Conservation (phyloP, 2,797 vertebrate genomes). For the Platyrinchus mystaceus region DNA sequence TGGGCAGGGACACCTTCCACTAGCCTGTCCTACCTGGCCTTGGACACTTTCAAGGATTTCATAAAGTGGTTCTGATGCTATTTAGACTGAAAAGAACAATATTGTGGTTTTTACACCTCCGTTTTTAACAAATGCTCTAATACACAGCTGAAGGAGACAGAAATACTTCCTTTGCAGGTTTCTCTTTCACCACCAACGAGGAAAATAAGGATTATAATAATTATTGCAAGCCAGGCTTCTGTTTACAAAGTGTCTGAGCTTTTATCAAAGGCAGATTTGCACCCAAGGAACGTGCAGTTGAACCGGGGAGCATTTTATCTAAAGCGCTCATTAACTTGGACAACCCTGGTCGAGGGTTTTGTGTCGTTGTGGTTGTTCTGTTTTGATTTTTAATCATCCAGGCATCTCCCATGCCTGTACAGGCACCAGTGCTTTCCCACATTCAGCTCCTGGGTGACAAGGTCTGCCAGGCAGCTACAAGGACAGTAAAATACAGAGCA, state of each 20-base stretch:
- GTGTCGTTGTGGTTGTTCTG: not conserved
- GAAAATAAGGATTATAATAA: not conserved
- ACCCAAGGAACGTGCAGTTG: not conserved
- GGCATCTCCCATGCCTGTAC: not conserved
- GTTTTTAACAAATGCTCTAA: not conserved
- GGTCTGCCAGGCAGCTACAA: not conserved
- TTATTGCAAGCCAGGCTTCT: not conserved
- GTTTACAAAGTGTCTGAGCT: not conserved
- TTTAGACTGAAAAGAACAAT: not conserved
- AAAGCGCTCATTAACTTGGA: not conserved
- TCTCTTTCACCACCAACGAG: not conserved
- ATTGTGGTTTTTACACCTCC: not conserved
- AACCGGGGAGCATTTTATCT: not conserved
- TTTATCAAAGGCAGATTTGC: not conserved
- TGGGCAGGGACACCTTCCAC: not conserved
- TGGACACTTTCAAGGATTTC: not conserved
- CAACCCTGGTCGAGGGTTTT: not conserved
- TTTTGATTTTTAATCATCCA: constrained; percentile 24
- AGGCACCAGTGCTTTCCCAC: not conserved
- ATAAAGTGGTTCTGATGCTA: not conserved
- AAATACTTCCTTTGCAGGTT: not conserved
- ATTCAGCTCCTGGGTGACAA: not conserved
- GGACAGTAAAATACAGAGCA: not conserved
- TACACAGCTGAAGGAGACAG: not conserved
- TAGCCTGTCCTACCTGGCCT: not conserved